phyloP scores from a whole-genome alignment of 2,113 vertebrate genomes.

The Axis porcinus region DNA sequence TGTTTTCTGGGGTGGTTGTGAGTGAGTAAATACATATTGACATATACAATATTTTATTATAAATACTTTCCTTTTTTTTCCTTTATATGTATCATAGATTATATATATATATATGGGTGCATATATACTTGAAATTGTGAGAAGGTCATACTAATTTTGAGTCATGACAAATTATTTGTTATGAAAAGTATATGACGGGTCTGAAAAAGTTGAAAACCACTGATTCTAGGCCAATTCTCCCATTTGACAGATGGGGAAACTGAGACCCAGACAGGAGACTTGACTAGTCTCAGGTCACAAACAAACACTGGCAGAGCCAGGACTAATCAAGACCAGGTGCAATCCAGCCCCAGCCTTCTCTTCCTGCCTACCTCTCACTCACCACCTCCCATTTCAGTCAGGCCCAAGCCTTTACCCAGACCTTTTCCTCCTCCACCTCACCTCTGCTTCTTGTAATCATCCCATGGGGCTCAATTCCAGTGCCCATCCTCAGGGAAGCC shows the following conservation, averaged over 20 bases:
- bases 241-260: conserved; percentile 2
- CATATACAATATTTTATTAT: not conserved
- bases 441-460: not conserved
- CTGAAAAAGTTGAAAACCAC: not conserved
- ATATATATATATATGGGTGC: too few species aligned
- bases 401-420: not conserved
- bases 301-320: not conserved
- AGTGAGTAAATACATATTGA: not conserved
- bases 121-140: not conserved
- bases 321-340: not conserved
- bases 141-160: not conserved
- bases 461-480: not conserved
- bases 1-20: not conserved
- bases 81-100: not conserved
- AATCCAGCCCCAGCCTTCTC: not conserved
- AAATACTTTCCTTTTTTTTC: not conserved
- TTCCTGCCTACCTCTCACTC: not conserved
- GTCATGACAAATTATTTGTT: not conserved
- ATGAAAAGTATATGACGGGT: not conserved
- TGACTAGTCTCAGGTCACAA: not conserved
- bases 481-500: not conserved
- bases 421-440: not conserved
- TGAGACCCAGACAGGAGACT: not conserved
- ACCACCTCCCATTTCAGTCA: not conserved
- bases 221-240: not conserved